A percentile compares a stretch with the other conserved stretches of the same genome.
Conservation (phyloP, 2,797 vertebrate genomes). For the Morelia viridis region DNA sequence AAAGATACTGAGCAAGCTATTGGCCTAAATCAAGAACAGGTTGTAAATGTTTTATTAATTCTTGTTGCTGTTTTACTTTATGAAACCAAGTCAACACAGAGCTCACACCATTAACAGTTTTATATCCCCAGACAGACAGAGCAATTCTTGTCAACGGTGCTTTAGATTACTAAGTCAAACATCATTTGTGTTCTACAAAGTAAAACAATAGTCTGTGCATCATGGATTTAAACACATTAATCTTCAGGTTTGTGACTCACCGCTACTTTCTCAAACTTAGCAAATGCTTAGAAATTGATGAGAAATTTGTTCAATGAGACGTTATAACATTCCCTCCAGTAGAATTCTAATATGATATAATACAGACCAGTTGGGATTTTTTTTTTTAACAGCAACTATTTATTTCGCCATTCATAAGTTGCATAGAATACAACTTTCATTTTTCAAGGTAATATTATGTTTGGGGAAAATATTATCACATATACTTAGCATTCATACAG, state of each 20-base stretch:
- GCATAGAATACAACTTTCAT: background rate
- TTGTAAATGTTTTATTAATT: constrained; percentile 77
- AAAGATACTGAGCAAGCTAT: constrained; percentile 66
- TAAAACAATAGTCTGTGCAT: constrained; percentile 51
- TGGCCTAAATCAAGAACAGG: constrained; percentile 67
- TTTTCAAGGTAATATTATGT: background rate
- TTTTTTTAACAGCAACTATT: constrained; percentile 46
- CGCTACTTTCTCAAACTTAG: constrained; percentile 33
- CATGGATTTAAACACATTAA: constrained; percentile 51
- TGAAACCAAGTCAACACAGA: constrained; percentile 71
- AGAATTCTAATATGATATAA: constrained; percentile 10
- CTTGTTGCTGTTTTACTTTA: constrained; percentile 71
- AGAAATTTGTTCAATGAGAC: constrained; percentile 55
- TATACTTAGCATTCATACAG: background rate
- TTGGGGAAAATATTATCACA: background rate
- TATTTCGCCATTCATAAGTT: background rate
- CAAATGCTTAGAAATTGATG: constrained; percentile 55
- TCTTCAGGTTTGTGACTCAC: constrained; percentile 55
- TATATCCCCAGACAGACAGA: constrained; percentile 60
- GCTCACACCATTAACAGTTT: constrained; percentile 63
- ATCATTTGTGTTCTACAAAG: constrained; percentile 61
- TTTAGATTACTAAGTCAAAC: constrained; percentile 61
- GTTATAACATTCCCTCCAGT: constrained; percentile 35
- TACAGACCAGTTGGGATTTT: background rate
- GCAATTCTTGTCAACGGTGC: constrained; percentile 60